These are phyloP conservation scores for Okapia johnstoni DNA, from an alignment of 2,113 vertebrate species.

Conservation along the genomic window DNA sequence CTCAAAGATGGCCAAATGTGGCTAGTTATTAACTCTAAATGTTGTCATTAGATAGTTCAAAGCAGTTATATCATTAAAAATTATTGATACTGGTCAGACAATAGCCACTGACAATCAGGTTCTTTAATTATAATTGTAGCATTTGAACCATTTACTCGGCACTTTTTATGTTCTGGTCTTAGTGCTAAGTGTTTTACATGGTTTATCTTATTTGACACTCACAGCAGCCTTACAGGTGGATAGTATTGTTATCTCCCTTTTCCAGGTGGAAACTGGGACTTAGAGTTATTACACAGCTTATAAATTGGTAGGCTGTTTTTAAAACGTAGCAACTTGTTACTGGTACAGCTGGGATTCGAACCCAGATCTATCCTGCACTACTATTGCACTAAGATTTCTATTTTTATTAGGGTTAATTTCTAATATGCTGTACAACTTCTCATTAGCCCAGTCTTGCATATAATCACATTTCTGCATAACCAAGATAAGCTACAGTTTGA, in stretches of 20 bases:
- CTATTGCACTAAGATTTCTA: not conserved
- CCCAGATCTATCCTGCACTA: not conserved
- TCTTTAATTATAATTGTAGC: not conserved
- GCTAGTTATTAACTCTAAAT: not conserved
- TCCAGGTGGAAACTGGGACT: not conserved
- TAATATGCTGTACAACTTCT: not conserved
- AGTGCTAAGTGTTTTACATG: not conserved
- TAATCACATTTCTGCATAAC: constrained; percentile 20
- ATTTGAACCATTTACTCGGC: not conserved
- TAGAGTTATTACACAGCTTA: not conserved
- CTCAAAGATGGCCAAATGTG: not conserved
- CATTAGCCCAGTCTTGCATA: not conserved
- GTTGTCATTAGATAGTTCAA: not conserved
- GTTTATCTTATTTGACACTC: not conserved
- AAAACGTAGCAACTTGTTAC: not conserved
- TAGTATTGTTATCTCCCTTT: not conserved
- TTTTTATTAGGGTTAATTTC: not conserved
- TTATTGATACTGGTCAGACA: not conserved
- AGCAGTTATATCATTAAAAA: not conserved
- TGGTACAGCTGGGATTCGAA: not conserved
- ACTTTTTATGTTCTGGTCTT: not conserved
- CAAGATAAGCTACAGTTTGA: constrained; percentile 8
- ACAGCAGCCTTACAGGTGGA: not conserved
- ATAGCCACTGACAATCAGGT: too few species aligned
- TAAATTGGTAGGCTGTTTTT: not conserved